These are phyloP conservation scores for Epizoanthus illoricatus DNA, from an alignment of 92 coral and sea anemone species.

Conservation along the genomic window DNA sequence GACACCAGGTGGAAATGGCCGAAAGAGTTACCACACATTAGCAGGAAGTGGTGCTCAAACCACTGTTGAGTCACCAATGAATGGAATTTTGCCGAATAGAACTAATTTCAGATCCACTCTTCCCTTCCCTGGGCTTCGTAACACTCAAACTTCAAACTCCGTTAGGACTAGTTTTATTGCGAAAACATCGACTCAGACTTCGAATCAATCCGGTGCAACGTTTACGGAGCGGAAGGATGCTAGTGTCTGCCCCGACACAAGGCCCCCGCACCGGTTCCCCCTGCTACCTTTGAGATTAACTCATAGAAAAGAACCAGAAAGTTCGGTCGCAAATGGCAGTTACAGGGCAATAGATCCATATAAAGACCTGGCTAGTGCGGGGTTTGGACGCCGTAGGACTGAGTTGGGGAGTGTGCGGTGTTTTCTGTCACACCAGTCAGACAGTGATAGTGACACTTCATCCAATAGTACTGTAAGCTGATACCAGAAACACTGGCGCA, in stretches of 20 bases:
- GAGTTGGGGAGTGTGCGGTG: conserved; percentile 34
- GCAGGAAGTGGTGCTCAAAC: not conserved
- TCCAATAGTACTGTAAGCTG: conserved; percentile 12
- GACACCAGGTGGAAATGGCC: not conserved
- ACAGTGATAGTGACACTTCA: conserved; percentile 42
- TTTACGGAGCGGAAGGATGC: not conserved
- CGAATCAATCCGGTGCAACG: not conserved
- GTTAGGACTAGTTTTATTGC: not conserved
- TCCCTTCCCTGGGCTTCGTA: not conserved
- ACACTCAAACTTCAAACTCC: not conserved
- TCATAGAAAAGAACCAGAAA: conserved; percentile 49
- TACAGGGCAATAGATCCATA: conserved; percentile 72
- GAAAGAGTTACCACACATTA: conserved; percentile 39
- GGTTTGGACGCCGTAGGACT: conserved; percentile 64
- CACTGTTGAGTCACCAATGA: not conserved
- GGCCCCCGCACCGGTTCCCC: conserved; percentile 47
- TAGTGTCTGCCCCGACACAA: conserved; percentile 21
- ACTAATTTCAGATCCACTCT: not conserved
- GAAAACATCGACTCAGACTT: not conserved
- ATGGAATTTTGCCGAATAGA: not conserved
- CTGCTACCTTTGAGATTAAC: conserved; percentile 69
- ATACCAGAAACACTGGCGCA: not conserved
- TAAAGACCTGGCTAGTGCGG: conserved; percentile 88
- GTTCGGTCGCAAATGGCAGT: conserved; percentile 25
- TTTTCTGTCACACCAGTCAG: conserved; percentile 44